Conservation (phyloP, 2,113 vertebrate genomes). For the Dicentrarchus labrax region DNA sequence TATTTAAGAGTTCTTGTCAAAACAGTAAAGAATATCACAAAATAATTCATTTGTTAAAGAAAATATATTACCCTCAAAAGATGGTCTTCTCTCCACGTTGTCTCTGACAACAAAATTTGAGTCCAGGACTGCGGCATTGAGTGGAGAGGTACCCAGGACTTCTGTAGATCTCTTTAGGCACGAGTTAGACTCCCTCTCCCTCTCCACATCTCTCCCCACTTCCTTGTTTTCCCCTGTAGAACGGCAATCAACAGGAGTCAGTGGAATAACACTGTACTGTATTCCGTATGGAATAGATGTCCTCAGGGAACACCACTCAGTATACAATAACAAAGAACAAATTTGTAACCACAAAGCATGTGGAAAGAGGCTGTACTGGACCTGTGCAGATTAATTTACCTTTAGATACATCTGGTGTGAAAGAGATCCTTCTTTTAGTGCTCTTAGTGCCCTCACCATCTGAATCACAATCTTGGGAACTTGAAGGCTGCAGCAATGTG, state of each 20-base stretch:
- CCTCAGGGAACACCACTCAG: conserved; percentile 21
- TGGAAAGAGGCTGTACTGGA: neutral
- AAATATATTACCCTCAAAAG: conserved; percentile 87
- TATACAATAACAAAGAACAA: conserved; percentile 60
- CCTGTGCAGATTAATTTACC: conserved; percentile 81
- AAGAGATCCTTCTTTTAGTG: conserved; percentile 91
- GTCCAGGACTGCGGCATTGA: conserved; percentile 81
- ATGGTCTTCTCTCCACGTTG: conserved; percentile 81
- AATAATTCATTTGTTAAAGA: neutral
- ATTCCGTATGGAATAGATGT: conserved; percentile 32
- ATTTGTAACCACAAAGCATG: conserved; percentile 13
- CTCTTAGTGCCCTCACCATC: conserved; percentile 88
- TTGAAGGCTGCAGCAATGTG: conserved; percentile 63
- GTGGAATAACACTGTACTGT: conserved; percentile 54
- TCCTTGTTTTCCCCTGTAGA: conserved; percentile 79
- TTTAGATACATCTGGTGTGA: conserved; percentile 90
- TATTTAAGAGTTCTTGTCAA: neutral
- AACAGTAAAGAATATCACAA: neutral
- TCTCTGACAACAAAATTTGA: conserved; percentile 85
- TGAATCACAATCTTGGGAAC: conserved; percentile 82
- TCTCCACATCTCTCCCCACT: conserved; percentile 61
- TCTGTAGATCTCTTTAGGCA: conserved; percentile 88
- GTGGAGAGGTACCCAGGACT: conserved; percentile 84
- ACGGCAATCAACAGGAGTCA: conserved; percentile 68
- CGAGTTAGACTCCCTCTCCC: conserved; percentile 79